Percentiles rank a stretch among this genome's conserved stretches.
Evolutionary conservation across 1,140 invertebrate genomes (phyloP).

Genomic region (Contarinia nasturtii): DNA sequence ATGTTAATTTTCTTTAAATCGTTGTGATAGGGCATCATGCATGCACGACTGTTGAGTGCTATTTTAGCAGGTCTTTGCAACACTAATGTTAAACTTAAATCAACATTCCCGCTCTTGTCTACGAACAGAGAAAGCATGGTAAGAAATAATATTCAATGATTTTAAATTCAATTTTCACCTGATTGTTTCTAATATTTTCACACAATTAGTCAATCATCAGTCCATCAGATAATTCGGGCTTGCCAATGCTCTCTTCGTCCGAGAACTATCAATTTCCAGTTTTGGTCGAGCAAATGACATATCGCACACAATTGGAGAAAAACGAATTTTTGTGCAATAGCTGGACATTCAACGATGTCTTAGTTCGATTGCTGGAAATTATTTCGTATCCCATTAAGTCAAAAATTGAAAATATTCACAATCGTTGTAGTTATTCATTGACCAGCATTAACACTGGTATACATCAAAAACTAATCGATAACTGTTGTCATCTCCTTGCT

Average conservation of each 20-base stretch:
- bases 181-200: constrained; percentile 20
- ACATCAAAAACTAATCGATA: constrained; percentile 40
- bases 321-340: constrained; percentile 24
- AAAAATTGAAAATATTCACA: constrained; percentile 25
- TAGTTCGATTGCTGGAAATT: constrained; percentile 64
- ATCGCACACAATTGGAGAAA: constrained; percentile 42
- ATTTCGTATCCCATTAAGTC: constrained; percentile 56
- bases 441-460: constrained; percentile 13
- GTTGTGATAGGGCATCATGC: constrained; percentile 9
- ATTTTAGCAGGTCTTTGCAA: constrained; percentile 64
- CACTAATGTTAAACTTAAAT: constrained; percentile 54
- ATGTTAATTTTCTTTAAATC: neutral
- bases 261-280: constrained; percentile 60
- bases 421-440: constrained; percentile 11
- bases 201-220: constrained; percentile 31
- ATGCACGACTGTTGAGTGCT: constrained; percentile 53
- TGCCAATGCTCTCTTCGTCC: constrained; percentile 46
- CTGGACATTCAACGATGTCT: constrained; percentile 69
- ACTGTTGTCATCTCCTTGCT: constrained; percentile 70
- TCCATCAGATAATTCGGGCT: constrained; percentile 46
- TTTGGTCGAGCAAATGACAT: constrained; percentile 63
- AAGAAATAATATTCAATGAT: too few relatives aligned
- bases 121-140: constrained; percentile 25
- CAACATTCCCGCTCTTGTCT: constrained; percentile 47
- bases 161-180: too few relatives aligned